These are phyloP conservation scores for Fratercula arctica DNA, from an alignment of 2,797 vertebrate genomes.

Conservation along the genomic window DNA sequence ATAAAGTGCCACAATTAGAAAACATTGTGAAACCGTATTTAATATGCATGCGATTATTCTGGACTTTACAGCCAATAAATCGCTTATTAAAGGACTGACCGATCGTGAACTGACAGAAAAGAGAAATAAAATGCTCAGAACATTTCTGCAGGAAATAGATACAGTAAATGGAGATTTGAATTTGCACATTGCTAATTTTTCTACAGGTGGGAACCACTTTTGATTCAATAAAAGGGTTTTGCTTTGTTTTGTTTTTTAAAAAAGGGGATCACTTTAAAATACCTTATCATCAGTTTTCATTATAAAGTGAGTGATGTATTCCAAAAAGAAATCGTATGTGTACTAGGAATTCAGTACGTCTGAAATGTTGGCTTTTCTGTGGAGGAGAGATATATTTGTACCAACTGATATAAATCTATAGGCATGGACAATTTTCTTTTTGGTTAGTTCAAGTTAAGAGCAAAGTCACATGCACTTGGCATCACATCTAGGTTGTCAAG, in stretches of 20 bases:
- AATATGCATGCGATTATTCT: not conserved
- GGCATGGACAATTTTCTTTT: not conserved
- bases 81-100: not conserved
- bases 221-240: not conserved
- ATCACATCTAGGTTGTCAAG: not conserved
- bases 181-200: not conserved
- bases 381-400: not conserved
- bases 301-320: not conserved
- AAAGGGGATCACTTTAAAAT: not conserved
- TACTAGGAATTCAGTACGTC: not conserved
- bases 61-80: not conserved
- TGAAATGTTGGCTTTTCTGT: not conserved
- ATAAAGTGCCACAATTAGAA: not conserved
- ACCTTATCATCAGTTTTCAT: not conserved
- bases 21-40: not conserved
- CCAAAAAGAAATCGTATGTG: not conserved
- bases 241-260: not conserved
- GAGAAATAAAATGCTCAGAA: not conserved
- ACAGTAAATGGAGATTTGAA: not conserved
- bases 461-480: not conserved
- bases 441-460: not conserved
- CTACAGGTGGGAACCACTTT: not conserved
- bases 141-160: not conserved
- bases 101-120: not conserved
- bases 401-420: not conserved